A percentile compares a stretch with the other conserved stretches of the same genome.
phyloP scores from a whole-genome alignment of 2,113 vertebrate species.

The Malurus cyaneus region DNA sequence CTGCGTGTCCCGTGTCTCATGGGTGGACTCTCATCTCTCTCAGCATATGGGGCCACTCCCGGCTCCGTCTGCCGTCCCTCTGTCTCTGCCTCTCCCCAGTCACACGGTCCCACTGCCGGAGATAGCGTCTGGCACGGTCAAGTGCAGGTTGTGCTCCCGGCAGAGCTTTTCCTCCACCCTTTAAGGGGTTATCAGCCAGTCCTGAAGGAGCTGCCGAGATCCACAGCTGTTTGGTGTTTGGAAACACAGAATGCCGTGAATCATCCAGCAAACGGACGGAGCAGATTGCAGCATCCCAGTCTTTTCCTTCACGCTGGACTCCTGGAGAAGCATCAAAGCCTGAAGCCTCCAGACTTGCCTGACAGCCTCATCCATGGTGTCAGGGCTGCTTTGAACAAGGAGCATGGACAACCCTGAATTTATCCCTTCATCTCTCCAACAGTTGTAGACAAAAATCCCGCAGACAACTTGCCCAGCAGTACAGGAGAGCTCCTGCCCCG shows the following conservation, averaged over 20 bases:
- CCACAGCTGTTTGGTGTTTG: background rate
- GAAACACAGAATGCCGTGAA: background rate
- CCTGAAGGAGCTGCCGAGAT: background rate
- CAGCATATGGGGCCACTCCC: background rate
- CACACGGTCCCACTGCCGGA: background rate
- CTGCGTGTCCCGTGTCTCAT: background rate
- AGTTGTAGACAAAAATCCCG: background rate
- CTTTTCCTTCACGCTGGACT: background rate
- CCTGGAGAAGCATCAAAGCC: background rate
- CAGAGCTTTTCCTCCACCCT: background rate
- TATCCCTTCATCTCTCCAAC: background rate
- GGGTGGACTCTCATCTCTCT: background rate
- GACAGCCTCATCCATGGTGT: accelerated
- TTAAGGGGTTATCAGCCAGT: background rate
- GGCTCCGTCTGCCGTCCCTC: background rate
- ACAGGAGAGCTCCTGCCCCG: background rate
- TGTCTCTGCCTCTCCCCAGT: background rate
- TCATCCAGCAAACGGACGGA: background rate
- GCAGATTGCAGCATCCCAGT: background rate
- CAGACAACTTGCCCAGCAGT: background rate
- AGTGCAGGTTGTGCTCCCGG: background rate
- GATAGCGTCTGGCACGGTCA: background rate
- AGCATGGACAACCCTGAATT: background rate
- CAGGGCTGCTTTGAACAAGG: background rate
- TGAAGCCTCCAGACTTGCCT: background rate